Evolutionary conservation across 2,888 invertebrate genomes (phyloP), one percentile per base, ranked within the genome.

Genomic region (Elysia crispata): DNA sequence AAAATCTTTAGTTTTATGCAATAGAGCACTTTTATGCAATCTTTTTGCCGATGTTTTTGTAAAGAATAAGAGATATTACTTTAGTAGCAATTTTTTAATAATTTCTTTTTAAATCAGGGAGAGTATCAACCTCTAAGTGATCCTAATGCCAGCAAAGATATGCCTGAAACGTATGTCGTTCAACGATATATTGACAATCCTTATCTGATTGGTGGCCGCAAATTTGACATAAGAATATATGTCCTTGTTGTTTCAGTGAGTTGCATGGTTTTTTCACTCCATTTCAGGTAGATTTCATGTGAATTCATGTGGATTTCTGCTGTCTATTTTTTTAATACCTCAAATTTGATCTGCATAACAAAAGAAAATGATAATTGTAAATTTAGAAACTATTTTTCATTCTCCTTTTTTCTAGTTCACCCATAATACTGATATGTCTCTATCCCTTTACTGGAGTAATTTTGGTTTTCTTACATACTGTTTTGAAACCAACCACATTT

Each of bases 151-250:
- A 89, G 90, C 15, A 82, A 85, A 69, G 83, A 87, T 83, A 62
- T 81, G 13, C 91, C 91, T 28, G 92, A 92, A 83, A 89, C 90
- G 0, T 94, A 94, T 87, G 93, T 94, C 3, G 94, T 94, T 8
- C 94, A 94, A 89, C 91, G 93, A 76, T 95, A 95, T 89, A 92
- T 94, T 79, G 93, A 93, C 81, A 92, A 94, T 85, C 94, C 94
- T 3, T 94, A 94, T 85, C 91, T 95, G 31, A 92, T 95, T 76
- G 94, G 94, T 64, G 94, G 94, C 6, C 92, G 94, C 85, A 94
- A 95, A 89, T 95, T 94, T 89, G 94, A 94, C 88, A 91, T 95
- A n/a, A 90, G 94, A 13, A 92, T 94, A 81, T 95, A 94, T 90
- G 94, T 94, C 8, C 90, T 94, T 64, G 94, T 94, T 31, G 93